Conservation (phyloP, 2,113 vertebrate species). For the Heterocephalus glaber region DNA sequence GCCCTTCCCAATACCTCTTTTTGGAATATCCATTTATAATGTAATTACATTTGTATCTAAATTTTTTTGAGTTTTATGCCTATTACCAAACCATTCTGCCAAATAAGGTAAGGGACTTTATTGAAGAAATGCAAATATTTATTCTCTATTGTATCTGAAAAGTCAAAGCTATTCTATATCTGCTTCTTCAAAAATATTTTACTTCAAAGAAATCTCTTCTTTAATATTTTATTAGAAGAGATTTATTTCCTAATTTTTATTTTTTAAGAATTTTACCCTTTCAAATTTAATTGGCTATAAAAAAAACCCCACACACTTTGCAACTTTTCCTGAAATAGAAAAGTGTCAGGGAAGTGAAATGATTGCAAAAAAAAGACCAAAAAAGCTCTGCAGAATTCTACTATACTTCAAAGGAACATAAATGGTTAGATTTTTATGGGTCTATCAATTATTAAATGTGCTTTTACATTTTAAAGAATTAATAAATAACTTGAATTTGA, state of each 20-base stretch:
- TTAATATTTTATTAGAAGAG: constrained; percentile 65
- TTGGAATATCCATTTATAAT: neutral
- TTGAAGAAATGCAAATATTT: constrained; percentile 48
- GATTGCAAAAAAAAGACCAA: neutral
- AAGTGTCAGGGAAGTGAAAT: neutral
- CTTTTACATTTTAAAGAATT: neutral
- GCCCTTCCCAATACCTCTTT: neutral
- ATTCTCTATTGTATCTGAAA: constrained; percentile 22
- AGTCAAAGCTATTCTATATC: constrained; percentile 54
- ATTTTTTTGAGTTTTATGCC: neutral
- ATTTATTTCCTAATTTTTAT: constrained; percentile 63
- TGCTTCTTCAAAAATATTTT: constrained; percentile 56
- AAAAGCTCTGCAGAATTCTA: neutral
- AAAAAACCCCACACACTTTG: neutral
- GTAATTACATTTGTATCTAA: neutral
- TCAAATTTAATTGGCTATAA: neutral
- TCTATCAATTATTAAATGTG: neutral
- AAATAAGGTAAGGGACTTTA: constrained; percentile 1
- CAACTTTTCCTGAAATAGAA: neutral
- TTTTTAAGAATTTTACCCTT: constrained; percentile 53
- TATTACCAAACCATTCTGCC: neutral
- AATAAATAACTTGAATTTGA: constrained; percentile 25
- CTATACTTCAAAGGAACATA: neutral
- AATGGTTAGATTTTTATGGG: neutral
- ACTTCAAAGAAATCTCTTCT: constrained; percentile 35